Percentiles rank a stretch among this genome's conserved stretches.
Conservation (phyloP, 2,797 vertebrate genomes). For the Anguilla marmorata region DNA sequence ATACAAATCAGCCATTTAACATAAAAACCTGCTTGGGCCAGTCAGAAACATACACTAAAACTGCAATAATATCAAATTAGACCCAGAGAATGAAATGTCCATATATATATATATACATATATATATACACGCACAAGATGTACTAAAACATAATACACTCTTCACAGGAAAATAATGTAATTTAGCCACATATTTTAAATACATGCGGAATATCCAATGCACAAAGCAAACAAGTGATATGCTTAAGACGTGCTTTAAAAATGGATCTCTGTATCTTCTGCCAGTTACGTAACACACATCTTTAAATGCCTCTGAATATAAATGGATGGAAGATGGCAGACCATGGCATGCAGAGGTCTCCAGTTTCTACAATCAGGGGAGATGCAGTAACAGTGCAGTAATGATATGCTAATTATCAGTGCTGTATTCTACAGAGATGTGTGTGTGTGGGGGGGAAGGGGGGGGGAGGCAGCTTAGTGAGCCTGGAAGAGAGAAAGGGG, state of each 20-base stretch:
- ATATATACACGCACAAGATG: constrained; percentile 7
- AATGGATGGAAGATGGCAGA: neutral
- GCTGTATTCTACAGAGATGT: neutral
- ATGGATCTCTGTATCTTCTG: too few species aligned
- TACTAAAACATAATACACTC: constrained; percentile 3
- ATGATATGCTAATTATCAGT: neutral
- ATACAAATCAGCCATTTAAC: too few species aligned
- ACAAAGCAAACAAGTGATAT: constrained; percentile 6
- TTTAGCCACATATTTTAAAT: constrained; percentile 23
- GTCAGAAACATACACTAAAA: too few species aligned
- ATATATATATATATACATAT: too few species aligned
- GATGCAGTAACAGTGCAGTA: neutral
- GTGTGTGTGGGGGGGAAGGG: neutral
- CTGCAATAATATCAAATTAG: too few species aligned
- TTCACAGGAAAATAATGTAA: constrained; percentile 16
- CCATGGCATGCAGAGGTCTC: neutral
- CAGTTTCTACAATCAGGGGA: neutral
- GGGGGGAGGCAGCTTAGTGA: neutral
- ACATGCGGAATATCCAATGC: constrained; percentile 7
- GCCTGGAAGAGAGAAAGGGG: neutral
- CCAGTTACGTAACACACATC: constrained; percentile 20
- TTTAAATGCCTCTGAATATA: neutral
- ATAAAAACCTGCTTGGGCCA: too few species aligned
- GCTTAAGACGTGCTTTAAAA: constrained; percentile 8
- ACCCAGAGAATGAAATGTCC: too few species aligned